Percentiles rank a stretch among this genome's conserved stretches.
These are phyloP conservation scores for Helobdella robusta DNA, from an alignment of 2,888 invertebrate genomes.

Conservation along the genomic window DNA sequence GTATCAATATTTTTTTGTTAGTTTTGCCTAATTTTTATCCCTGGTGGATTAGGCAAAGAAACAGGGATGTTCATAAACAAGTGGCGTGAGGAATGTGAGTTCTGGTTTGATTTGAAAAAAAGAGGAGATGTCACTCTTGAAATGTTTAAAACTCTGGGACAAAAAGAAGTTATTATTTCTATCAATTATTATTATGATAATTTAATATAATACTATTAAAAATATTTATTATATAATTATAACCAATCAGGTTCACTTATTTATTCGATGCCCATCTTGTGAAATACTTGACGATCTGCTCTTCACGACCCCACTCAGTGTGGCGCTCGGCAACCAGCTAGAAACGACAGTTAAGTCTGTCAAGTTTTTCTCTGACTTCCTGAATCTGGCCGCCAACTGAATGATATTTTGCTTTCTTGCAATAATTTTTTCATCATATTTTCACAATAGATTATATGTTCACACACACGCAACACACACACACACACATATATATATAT, in stretches of 20 bases:
- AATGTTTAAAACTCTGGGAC: slow-evolving; percentile 24
- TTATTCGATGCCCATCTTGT: slow-evolving; percentile 5
- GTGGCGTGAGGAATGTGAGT: slow-evolving; percentile 22
- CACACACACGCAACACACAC: too few relatives aligned
- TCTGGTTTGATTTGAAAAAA: slow-evolving; percentile 14
- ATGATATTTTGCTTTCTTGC: too few relatives aligned
- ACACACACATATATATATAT: too few relatives aligned
- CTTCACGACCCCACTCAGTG: slow-evolving; percentile 19
- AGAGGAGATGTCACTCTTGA: slow-evolving; percentile 18
- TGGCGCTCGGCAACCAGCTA: slow-evolving; percentile 20
- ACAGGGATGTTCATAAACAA: slow-evolving; percentile 3
- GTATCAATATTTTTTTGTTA: neutral
- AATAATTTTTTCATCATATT: too few relatives aligned
- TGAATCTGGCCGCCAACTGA: too few relatives aligned
- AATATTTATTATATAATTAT: neutral
- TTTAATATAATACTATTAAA: neutral
- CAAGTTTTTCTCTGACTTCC: too few relatives aligned
- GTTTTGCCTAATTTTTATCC: neutral
- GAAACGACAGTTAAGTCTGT: slow-evolving; percentile 10
- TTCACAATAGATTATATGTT: too few relatives aligned
- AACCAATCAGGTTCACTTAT: slow-evolving; percentile 17
- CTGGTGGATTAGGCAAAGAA: neutral
- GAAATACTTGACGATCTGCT: slow-evolving; percentile 24
- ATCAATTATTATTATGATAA: slow-evolving; percentile 1
- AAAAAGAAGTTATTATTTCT: slow-evolving; percentile 18